Evolutionary conservation across 2,113 vertebrate species (phyloP).

Genomic region (Hemicordylus capensis): DNA sequence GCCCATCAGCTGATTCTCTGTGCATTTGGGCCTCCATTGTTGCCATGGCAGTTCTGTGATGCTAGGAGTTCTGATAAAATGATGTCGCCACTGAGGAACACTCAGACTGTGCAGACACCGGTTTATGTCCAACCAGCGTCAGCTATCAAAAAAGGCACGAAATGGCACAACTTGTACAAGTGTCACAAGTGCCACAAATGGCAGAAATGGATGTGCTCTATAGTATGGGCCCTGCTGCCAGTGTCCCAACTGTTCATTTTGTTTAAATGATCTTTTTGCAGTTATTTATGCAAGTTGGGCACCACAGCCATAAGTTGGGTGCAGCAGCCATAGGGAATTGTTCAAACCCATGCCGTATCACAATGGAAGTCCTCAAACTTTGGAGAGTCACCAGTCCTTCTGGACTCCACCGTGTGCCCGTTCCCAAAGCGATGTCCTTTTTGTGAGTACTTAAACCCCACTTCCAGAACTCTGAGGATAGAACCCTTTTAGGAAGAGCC

Average conservation of each 20-base stretch:
- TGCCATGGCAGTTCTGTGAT: neutral
- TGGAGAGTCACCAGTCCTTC: neutral
- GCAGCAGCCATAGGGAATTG: slow-evolving; percentile 3
- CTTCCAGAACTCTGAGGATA: neutral
- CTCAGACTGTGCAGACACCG: neutral
- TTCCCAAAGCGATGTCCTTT: neutral
- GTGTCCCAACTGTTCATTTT: neutral
- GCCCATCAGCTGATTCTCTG: neutral
- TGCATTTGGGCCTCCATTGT: neutral
- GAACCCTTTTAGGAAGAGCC: neutral
- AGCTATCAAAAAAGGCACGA: neutral
- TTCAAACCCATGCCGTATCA: slow-evolving; percentile 45
- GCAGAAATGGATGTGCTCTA: neutral
- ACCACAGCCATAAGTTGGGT: too few relatives aligned
- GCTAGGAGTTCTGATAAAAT: neutral
- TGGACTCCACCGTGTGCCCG: slow-evolving; percentile 3
- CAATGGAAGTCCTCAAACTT: slow-evolving; percentile 26
- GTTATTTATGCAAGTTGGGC: fast-evolving
- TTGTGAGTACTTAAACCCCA: slow-evolving; percentile 47
- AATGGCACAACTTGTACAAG: too few relatives aligned
- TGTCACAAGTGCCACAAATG: too few relatives aligned
- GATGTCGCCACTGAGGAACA: neutral
- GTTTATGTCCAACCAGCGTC: neutral
- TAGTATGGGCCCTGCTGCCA: neutral
- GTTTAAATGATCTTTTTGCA: neutral